phyloP scores from a whole-genome alignment of 2,113 vertebrate species.

The Bostrychus sinensis region DNA sequence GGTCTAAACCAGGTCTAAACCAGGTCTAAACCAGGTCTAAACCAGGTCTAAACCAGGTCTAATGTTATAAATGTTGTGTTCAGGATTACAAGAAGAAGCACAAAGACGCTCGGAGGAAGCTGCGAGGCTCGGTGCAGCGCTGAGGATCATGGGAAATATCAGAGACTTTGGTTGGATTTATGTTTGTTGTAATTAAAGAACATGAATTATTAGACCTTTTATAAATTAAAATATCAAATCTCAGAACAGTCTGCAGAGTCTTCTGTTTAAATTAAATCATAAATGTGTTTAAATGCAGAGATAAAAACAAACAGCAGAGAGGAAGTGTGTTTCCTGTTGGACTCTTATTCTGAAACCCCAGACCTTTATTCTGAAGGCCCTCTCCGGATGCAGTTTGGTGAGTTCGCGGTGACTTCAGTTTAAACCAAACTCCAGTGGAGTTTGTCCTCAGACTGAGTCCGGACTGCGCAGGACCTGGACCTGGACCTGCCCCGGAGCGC shows the following conservation, averaged over 20 bases:
- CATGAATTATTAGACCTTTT: background rate
- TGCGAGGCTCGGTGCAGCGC: conserved; percentile 70
- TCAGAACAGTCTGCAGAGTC: background rate
- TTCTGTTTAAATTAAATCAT: background rate
- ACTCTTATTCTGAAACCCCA: background rate
- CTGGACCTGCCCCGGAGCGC: too few species aligned
- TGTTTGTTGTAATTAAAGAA: background rate
- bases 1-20: background rate
- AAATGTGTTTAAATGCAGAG: too few species aligned
- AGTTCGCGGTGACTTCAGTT: background rate
- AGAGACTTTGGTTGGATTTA: background rate
- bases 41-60: too few species aligned
- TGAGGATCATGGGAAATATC: conserved; percentile 40
- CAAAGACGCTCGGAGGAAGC: conserved; percentile 86
- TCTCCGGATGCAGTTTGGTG: background rate
- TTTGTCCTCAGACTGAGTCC: background rate
- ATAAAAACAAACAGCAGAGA: too few species aligned
- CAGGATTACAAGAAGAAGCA: conserved; percentile 93
- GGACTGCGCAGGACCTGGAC: background rate
- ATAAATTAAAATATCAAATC: background rate
- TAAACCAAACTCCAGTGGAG: background rate
- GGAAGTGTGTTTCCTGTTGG: background rate
- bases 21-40: too few species aligned
- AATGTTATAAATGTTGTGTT: background rate
- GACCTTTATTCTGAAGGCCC: background rate